Evolutionary conservation across 2,113 vertebrate genomes (phyloP), one percentile per base, ranked within the genome.

Genomic region (Chrysemys picta): DNA sequence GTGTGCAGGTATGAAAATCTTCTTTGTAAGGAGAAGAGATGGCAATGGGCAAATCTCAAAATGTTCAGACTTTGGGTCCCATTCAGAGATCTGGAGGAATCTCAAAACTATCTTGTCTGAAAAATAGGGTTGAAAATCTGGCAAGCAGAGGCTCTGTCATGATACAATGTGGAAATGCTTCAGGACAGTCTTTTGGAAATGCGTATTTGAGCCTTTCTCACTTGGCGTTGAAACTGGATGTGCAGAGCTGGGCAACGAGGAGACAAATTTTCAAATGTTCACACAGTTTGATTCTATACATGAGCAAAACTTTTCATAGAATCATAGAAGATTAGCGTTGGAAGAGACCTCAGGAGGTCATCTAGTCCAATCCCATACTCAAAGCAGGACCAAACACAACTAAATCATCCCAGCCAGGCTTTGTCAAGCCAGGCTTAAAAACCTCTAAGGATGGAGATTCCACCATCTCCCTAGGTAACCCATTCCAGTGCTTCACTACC

Each of bases 1-100:
- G 59, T 87, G 6, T 95, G 14, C 84, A 81, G 80, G 47, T 69
- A 91, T 31, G 93, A 92, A 96, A 93, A 80, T 88, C 35, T 19
- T 86, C 31, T 83, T 49, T 93, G 85, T 90, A 86, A 79, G 62
- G 10, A 87, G 11, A 19, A 79, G 27, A 4, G 16, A 38, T 56
- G 5, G 29, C 9, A 29, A 80, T 38, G 84, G 31, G 11, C 17
- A 90, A 69, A 1, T 47, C 4, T 12, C 1, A 5, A 82, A 25
- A 59, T 1, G 25, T 88, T 31, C 5, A 53, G 1, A 19, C 4
- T 81, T 54, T 82, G 8, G 45, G 75, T 35, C 81, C 22, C 19
- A 47, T 75, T 89, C 2, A 25, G 85, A 89, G 24, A 81, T n/a
- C 2, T 31, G 22, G 2, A 47, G 57, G 13, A 13, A 53, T 56